phyloP scores from a whole-genome alignment of 2,797 vertebrate genomes.

The Neosalanx taihuensis region DNA sequence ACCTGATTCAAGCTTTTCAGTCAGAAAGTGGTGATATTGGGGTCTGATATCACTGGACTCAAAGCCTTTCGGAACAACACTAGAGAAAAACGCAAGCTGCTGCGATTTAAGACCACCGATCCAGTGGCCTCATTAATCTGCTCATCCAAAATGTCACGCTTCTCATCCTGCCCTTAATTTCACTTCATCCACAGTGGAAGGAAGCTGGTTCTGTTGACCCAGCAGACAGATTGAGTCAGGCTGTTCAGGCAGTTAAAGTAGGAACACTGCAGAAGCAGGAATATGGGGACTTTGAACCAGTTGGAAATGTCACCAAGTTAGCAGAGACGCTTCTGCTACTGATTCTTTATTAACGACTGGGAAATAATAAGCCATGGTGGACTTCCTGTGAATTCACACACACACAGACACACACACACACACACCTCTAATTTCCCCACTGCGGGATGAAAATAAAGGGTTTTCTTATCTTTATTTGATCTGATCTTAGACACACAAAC shows the following conservation, averaged over 20 bases:
- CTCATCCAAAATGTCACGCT: constrained; percentile 29
- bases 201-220: not conserved
- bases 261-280: not conserved
- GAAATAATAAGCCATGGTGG: no score
- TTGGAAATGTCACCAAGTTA: constrained; percentile 22
- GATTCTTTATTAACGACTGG: constrained; percentile 5
- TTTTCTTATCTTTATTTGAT: no score
- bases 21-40: no score
- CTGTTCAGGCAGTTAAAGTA: constrained; percentile 20
- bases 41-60: no score
- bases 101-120: not conserved
- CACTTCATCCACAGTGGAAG: not conserved
- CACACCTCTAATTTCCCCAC: no score
- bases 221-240: constrained; percentile 6
- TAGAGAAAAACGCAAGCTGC: not conserved
- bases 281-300: not conserved
- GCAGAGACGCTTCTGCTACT: not conserved
- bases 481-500: not conserved
- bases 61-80: not conserved
- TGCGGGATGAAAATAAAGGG: not conserved
- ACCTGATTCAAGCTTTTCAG: not conserved
- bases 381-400: not conserved
- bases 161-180: constrained; percentile 26
- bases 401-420: constrained; percentile 6
- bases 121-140: constrained; percentile 15